Conservation (phyloP, 2,113 vertebrate species). For the Phaethornis superciliosus region DNA sequence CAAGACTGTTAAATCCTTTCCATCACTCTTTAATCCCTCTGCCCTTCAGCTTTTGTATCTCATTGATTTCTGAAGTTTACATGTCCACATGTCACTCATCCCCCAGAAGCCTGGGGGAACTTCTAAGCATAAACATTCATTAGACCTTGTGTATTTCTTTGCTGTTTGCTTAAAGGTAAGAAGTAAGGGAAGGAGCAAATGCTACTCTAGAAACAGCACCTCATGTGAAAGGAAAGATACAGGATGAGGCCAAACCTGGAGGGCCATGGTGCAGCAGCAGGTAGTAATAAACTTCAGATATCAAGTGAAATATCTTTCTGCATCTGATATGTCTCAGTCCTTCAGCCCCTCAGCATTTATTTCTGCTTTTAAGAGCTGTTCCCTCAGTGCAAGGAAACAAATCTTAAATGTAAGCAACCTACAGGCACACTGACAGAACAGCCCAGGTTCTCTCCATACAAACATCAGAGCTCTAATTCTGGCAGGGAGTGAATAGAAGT, state of each 20-base stretch:
- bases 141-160: not conserved
- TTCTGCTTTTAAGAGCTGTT: not conserved
- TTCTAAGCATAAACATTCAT: not conserved
- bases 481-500: not conserved
- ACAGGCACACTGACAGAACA: not conserved
- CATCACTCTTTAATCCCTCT: not conserved
- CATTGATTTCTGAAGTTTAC: conserved; percentile 21
- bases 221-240: not conserved
- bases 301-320: not conserved
- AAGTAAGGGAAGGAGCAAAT: not conserved
- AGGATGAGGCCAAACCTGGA: not conserved
- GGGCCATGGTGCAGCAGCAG: not conserved
- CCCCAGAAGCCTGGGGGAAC: not conserved
- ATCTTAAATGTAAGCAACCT: not conserved
- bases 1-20: conserved; percentile 16
- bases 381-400: not conserved
- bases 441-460: not conserved
- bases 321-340: not conserved
- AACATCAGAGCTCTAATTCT: not conserved
- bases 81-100: not conserved
- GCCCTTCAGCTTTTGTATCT: not conserved
- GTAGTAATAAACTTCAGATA: not conserved
- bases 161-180: not conserved
- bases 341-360: not conserved
- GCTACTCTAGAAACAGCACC: not conserved